Conservation (phyloP, 2,797 vertebrate genomes). For the Typhlichthys eigenmanni region DNA sequence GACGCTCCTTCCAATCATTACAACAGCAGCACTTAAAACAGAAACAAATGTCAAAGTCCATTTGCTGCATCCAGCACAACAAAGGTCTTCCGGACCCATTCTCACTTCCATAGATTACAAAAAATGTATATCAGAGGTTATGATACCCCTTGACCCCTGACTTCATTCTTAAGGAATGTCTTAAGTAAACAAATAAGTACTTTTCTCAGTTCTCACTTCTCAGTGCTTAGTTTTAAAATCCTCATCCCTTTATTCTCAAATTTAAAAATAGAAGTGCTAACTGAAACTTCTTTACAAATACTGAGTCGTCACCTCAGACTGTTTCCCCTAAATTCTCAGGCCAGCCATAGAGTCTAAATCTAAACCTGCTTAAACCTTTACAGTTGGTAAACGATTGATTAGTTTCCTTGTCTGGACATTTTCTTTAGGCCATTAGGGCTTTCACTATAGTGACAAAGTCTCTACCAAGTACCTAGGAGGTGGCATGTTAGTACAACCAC, state of each 20-base stretch:
- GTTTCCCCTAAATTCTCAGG: conserved; percentile 58
- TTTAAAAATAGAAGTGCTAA: conserved; percentile 61
- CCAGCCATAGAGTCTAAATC: conserved; percentile 57
- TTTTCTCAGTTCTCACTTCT: conserved; percentile 64
- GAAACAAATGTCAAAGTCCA: conserved; percentile 54
- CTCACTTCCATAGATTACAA: conserved; percentile 38
- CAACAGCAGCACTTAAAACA: conserved; percentile 52
- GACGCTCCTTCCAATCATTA: conserved; percentile 47
- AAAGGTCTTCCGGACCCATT: conserved; percentile 51
- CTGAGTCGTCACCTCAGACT: conserved; percentile 31
- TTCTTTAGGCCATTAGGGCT: conserved; percentile 36
- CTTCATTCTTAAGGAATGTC: conserved; percentile 71
- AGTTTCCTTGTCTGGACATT: conserved; percentile 51
- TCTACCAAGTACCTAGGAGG: conserved; percentile 58
- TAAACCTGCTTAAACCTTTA: conserved; percentile 41
- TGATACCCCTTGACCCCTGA: conserved; percentile 32
- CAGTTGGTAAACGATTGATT: conserved; percentile 17
- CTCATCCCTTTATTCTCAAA: conserved; percentile 57
- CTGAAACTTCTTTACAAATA: conserved; percentile 45
- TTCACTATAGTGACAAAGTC: conserved; percentile 32
- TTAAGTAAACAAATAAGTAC: conserved; percentile 69
- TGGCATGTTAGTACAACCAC: conserved; percentile 47
- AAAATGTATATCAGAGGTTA: conserved; percentile 23
- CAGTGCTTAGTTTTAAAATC: conserved; percentile 63
- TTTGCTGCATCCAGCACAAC: conserved; percentile 71